A percentile compares a stretch with the other conserved stretches of the same genome.
These are phyloP conservation scores for Cirrhinus molitorella DNA, from an alignment of 2,797 vertebrate genomes.

Conservation along the genomic window DNA sequence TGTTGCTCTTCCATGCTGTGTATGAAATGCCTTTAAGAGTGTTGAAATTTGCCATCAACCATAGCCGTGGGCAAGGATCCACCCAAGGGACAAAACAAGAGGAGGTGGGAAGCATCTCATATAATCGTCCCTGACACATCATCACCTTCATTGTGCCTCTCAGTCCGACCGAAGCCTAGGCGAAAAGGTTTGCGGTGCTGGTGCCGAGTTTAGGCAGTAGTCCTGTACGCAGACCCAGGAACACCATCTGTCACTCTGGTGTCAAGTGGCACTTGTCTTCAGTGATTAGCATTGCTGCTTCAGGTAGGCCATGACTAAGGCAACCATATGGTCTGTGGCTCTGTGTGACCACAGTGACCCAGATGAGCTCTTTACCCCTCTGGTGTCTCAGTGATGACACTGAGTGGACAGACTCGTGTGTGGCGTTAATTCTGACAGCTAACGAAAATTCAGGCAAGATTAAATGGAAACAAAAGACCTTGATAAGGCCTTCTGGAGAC, in stretches of 20 bases:
- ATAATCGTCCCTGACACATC: conserved; percentile 81
- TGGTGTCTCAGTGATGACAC: conserved; percentile 32
- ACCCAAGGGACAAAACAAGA: conserved; percentile 74
- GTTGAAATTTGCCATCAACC: conserved; percentile 68
- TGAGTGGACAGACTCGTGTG: conserved; percentile 22
- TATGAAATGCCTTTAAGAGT: conserved; percentile 62
- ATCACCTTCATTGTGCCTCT: conserved; percentile 74
- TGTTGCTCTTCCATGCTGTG: conserved; percentile 5
- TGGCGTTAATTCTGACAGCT: background rate
- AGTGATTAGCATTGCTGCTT: conserved; percentile 80
- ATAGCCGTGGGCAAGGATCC: conserved; percentile 67
- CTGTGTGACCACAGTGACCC: conserved; percentile 53
- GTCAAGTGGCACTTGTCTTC: conserved; percentile 83
- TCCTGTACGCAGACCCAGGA: conserved; percentile 53
- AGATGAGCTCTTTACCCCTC: conserved; percentile 51
- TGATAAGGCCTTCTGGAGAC: conserved; percentile 12
- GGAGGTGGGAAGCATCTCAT: conserved; percentile 75
- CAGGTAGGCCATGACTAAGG: conserved; percentile 74
- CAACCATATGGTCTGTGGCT: conserved; percentile 65
- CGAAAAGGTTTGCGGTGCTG: conserved; percentile 48
- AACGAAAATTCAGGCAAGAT: conserved; percentile 18
- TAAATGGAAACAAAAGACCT: conserved; percentile 16
- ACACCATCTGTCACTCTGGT: conserved; percentile 74
- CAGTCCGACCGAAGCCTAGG: conserved; percentile 65
- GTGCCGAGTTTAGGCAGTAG: conserved; percentile 51